Evolutionary conservation across 2,888 invertebrate species (phyloP).

Genomic region (Eudasyphora cyanicolor): DNA sequence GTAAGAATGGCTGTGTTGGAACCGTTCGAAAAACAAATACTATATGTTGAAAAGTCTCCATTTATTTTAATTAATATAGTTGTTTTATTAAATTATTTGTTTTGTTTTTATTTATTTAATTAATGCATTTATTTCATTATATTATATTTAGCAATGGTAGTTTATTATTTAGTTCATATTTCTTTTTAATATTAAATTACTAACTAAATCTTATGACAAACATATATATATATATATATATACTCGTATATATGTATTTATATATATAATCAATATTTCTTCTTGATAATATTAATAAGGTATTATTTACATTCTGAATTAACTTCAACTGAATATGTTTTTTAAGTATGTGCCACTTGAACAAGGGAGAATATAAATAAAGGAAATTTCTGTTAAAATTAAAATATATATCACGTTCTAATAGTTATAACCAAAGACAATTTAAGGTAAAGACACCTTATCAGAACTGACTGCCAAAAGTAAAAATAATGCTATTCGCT

Average conservation of each 20-base stretch:
- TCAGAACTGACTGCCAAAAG: too few species aligned
- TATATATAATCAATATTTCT: slow-evolving; percentile 14
- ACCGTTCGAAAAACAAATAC: too few species aligned
- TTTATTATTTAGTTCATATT: slow-evolving; percentile 36
- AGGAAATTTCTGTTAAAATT: too few species aligned
- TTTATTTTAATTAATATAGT: slow-evolving; percentile 57
- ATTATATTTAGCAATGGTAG: slow-evolving; percentile 58
- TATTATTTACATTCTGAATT: slow-evolving; percentile 47
- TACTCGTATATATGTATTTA: too few species aligned
- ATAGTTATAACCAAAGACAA: too few species aligned
- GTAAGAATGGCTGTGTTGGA: too few species aligned
- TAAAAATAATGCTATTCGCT: too few species aligned
- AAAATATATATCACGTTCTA: too few species aligned
- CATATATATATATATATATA: slow-evolving; percentile 52
- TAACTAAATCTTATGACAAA: slow-evolving; percentile 63
- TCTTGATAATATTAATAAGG: slow-evolving; percentile 36
- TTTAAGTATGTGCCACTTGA: slow-evolving; percentile 3
- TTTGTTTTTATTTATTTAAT: slow-evolving; percentile 37
- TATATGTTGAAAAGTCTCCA: too few species aligned
- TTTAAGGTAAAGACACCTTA: too few species aligned
- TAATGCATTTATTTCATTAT: slow-evolving; percentile 61
- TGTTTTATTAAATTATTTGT: slow-evolving; percentile 56
- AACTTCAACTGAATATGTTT: slow-evolving; percentile 48
- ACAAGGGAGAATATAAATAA: not conserved
- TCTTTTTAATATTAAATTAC: slow-evolving; percentile 58